phyloP scores from a whole-genome alignment of 2,888 invertebrate genomes.

The Drosophila kuntzei region DNA sequence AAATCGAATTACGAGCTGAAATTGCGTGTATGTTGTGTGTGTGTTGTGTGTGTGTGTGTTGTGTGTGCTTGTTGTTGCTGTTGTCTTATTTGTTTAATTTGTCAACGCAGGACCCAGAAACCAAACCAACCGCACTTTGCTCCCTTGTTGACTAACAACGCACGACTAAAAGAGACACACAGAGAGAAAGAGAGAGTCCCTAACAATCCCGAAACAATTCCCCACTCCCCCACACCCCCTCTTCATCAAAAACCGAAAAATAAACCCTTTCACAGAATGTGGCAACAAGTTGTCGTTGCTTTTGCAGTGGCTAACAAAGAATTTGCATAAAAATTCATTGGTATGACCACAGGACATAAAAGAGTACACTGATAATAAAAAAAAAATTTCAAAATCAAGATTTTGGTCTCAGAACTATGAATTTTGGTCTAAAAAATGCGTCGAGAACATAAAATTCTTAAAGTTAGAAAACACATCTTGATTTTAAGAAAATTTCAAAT shows the following conservation, averaged over 20 bases:
- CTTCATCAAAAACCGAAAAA: background rate
- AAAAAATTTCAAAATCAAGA: no score
- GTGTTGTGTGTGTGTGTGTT: slow-evolving; percentile 5
- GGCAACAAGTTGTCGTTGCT: slow-evolving; percentile 55
- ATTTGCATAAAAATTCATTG: slow-evolving; percentile 74
- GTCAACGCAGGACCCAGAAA: slow-evolving; percentile 47
- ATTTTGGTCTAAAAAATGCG: no score
- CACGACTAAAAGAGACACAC: background rate
- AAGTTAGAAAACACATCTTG: no score
- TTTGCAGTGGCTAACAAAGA: slow-evolving; percentile 38
- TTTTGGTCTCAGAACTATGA: no score
- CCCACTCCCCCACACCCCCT: background rate
- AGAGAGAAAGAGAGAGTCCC: background rate
- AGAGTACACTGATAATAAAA: no score
- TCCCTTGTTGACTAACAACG: slow-evolving; percentile 41
- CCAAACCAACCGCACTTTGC: slow-evolving; percentile 40
- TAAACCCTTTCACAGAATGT: slow-evolving; percentile 22
- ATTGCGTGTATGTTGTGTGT: slow-evolving; percentile 12
- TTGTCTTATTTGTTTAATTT: slow-evolving; percentile 78
- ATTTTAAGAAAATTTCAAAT: no score
- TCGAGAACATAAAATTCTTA: no score
- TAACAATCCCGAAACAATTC: background rate
- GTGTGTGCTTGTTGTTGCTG: slow-evolving; percentile 40
- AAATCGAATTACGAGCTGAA: slow-evolving; percentile 74
- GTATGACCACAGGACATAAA: slow-evolving; percentile 4